Evolutionary conservation across 2,797 vertebrate genomes (phyloP).

Genomic region (Ibycter americanus): DNA sequence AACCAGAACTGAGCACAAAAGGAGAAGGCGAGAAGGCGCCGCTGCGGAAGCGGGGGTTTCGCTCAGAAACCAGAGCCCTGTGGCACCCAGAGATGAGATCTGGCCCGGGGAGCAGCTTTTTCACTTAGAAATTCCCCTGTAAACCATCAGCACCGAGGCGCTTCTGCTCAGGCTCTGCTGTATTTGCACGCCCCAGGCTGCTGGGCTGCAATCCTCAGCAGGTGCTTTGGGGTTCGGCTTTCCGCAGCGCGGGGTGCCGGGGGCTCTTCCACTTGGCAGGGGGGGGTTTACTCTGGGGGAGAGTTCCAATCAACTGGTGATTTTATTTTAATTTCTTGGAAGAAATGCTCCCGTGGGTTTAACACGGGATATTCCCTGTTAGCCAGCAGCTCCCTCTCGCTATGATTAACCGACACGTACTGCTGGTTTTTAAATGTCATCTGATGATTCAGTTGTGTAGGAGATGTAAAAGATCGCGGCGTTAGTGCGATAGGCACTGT

Average conservation of each 20-base stretch:
- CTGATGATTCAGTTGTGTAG: slow-evolving; percentile 59
- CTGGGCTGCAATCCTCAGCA: not conserved
- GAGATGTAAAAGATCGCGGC: not conserved
- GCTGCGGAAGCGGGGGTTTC: slow-evolving; percentile 53
- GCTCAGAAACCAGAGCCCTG: not conserved
- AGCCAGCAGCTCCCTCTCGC: slow-evolving; percentile 22
- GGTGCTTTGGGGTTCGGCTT: not conserved
- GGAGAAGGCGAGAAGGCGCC: not conserved
- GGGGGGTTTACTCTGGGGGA: not conserved
- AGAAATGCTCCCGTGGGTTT: not conserved
- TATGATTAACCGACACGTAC: slow-evolving; percentile 24
- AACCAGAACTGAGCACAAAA: not conserved
- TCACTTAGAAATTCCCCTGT: not conserved
- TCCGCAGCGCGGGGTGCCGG: not conserved
- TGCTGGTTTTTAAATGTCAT: slow-evolving; percentile 45
- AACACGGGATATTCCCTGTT: not conserved
- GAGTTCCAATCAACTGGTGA: not conserved
- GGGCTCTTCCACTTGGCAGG: not conserved
- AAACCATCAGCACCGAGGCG: rapidly evolving
- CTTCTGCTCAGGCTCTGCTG: not conserved
- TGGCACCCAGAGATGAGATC: not conserved
- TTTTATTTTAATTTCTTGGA: not conserved
- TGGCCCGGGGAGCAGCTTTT: not conserved
- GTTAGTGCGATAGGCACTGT: not conserved
- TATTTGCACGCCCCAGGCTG: not conserved